Percentiles rank a stretch among this genome's conserved stretches.
phyloP scores from a whole-genome alignment of 1,140 invertebrate species.

The Branchinecta lindahli region DNA sequence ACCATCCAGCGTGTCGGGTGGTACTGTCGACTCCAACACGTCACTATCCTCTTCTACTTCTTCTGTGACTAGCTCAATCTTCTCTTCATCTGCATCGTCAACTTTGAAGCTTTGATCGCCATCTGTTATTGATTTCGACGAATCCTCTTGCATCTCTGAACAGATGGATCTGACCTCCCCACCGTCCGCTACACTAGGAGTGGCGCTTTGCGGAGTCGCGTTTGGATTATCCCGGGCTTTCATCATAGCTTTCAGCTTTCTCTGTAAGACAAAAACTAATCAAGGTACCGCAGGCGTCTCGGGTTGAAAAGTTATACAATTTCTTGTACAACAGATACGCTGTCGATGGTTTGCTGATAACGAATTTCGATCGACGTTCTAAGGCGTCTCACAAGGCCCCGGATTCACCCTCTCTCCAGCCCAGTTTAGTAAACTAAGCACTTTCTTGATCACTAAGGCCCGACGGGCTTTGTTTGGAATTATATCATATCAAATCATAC shows the following conservation, averaged over 20 bases:
- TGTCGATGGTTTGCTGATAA: too few relatives aligned
- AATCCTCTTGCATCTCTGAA: conserved; percentile 1
- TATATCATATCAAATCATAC: too few relatives aligned
- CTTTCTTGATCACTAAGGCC: too few relatives aligned
- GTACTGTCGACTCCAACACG: background rate
- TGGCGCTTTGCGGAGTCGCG: background rate
- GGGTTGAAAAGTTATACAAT: too few relatives aligned
- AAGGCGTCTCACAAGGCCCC: too few relatives aligned
- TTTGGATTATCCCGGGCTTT: background rate
- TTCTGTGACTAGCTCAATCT: background rate
- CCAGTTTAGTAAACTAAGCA: too few relatives aligned
- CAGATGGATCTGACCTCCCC: background rate
- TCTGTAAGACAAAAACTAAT: background rate
- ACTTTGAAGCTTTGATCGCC: background rate
- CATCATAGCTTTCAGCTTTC: background rate
- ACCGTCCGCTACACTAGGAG: background rate
- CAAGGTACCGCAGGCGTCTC: background rate
- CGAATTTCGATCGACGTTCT: too few relatives aligned
- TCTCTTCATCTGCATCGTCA: background rate
- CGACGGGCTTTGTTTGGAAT: too few relatives aligned
- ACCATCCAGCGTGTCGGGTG: too few relatives aligned
- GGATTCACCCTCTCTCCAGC: too few relatives aligned
- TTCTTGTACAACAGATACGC: too few relatives aligned
- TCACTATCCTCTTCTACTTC: conserved; percentile 5
- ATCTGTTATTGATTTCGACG: background rate